Base-by-base conservation (phyloP, 2,113 vertebrate genomes). In the Siniperca knerii region DNA sequence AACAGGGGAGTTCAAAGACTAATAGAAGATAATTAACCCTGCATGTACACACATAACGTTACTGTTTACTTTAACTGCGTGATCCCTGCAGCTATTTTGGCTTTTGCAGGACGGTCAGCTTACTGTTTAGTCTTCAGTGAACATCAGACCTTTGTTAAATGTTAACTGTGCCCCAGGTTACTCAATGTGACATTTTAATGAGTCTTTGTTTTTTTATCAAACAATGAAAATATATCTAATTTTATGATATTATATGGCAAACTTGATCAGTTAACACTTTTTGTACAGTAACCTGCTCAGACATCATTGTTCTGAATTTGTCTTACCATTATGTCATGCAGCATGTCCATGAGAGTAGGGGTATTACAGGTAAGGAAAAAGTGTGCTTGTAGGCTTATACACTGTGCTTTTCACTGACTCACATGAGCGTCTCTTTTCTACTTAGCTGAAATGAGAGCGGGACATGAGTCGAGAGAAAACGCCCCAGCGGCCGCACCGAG, bases 371-470 rank as follows among this genome's bases (percentile, higher is more conserved):
- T 77, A 57, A 58, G 65, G 58, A 67, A 60, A 8, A 40, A 52
- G 20, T 44, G 21, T 73, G 9, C 4, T 8, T 40, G 46, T 37
- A 52, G 12, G 62, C 23, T 67, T 33, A 60, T 84, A 54, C 60
- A 29, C 23, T 66, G 54, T 5, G 44, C 62, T 73, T 83, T 67
- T 77, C 50, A 35, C 12, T 81, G 42, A 84, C 35, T 74, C 11
- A 6, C 40, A 46, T 42, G 7, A 21, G 8, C 62, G 37, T 84
- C 11, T 74, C 21, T 78, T 84, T 74, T 46, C 40, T 60, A 10
- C 50, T 71, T 61, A 93, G 94, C 83, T 87, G 48, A 82, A 80
- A 74, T 54, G 60, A 91, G 42, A 70, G 62, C 4, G 1, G 80
- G 67, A 12, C 12, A 7, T 10, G 35, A 52, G 60, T 68, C 23